phyloP scores from a whole-genome alignment of 2,113 vertebrate genomes.

The Rostratula benghalensis region DNA sequence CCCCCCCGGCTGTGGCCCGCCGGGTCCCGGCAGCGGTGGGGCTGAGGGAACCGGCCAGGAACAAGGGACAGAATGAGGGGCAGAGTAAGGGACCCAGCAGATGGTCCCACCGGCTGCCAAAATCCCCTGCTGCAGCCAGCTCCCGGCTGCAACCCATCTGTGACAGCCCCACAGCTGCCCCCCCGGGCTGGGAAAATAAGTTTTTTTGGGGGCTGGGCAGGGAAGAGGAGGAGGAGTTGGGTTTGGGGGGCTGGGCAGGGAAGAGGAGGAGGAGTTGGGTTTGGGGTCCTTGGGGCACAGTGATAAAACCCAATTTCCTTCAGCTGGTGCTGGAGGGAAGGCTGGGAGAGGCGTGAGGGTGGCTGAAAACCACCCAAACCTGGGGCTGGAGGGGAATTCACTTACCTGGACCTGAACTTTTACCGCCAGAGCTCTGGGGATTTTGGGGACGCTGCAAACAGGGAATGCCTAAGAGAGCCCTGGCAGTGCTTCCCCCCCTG shows the following conservation, averaged over 20 bases:
- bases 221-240: background rate
- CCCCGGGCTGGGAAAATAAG: background rate
- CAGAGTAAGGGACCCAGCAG: background rate
- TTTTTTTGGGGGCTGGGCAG: background rate
- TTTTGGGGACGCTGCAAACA: background rate
- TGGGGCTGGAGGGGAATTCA: rapidly evolving
- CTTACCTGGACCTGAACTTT: background rate
- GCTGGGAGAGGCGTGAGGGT: background rate
- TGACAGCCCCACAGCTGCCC: background rate
- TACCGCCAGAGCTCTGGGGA: background rate
- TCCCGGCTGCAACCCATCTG: background rate
- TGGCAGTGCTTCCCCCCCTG: background rate
- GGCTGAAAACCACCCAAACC: background rate
- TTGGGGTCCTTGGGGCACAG: background rate
- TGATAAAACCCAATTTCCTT: no score
- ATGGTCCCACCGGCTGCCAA: background rate
- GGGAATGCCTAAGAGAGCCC: background rate
- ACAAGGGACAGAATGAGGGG: no score
- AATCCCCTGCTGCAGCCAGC: background rate
- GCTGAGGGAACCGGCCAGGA: background rate
- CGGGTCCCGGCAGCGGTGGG: background rate
- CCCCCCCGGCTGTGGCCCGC: background rate
- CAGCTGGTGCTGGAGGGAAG: background rate
- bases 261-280: background rate
- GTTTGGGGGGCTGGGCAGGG: background rate